Base-by-base conservation (phyloP, 2,113 vertebrate species). In the Gnathonemus longibarbis region DNA sequence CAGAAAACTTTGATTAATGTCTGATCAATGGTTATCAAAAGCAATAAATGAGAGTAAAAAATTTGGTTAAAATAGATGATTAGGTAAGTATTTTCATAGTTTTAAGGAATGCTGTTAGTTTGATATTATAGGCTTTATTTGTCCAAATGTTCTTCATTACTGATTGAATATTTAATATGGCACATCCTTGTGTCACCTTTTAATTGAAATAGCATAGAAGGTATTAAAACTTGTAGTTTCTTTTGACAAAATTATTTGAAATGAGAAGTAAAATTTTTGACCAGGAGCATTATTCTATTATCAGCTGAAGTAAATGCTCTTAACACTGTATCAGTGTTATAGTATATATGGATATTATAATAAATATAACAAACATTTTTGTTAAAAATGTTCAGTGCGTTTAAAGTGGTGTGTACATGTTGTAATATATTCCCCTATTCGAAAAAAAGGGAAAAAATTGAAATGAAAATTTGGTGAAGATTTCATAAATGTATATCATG, bases 301-400 rank as follows among this genome's bases (percentile, higher is more conserved):
- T 11, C 17, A 88, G 42, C 53, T 48, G 35, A 66, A 70, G 53
- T 88, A 17, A 70, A 88, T 74, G 24, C 56, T 70, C 56, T 88
- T 88, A 88, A 88, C 88, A 88, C 88, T 88, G 88, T 49, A 88
- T 88, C 88, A 88, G 88, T 88, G 62, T 88, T 88, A 49, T n/a
- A 49, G 27, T 87, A 50, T 88, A 66, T 88, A 62, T 74, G 39
- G 66, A 48, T 87, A 53, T 48, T 88, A 88, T 49, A n/a, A 74
- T 70, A 46, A 42, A 46, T 84, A 46, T 48, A 48, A 27, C 3
- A 24, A 27, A n/a, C 35, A 27, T 70, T 70, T 56, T 66, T 74
- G 11, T 66, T 49, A 88, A n/a, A 88, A 46, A n/a, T 70, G 24
- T 88, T 46, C 46, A 70, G 31, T 49, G 88, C n/a, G 5, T 74